Evolutionary conservation across 2,888 invertebrate species (phyloP).

Genomic region (Pterostichus niger): DNA sequence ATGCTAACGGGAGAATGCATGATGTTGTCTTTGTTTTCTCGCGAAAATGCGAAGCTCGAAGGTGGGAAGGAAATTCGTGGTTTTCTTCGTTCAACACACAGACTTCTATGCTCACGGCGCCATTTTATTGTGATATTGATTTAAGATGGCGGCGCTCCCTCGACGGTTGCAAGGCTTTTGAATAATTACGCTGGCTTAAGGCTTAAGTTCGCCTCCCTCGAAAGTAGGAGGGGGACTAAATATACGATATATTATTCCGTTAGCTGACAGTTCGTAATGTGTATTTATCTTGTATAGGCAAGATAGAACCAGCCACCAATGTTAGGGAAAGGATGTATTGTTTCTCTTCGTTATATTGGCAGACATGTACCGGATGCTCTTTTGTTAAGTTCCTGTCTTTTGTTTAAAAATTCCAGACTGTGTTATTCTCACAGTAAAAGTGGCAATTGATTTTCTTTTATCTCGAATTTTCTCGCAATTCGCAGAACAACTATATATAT

Average conservation of each 20-base stretch:
- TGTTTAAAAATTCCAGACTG: constrained; percentile 56
- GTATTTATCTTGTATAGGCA: constrained; percentile 53
- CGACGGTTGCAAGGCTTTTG: constrained; percentile 41
- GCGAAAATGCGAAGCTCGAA: constrained; percentile 17
- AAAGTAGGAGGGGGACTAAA: constrained; percentile 17
- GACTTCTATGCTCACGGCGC: constrained; percentile 33
- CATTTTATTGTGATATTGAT: constrained; percentile 65
- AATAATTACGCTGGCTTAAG: constrained; percentile 57
- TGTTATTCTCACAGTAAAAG: background rate
- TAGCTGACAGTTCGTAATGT: constrained; percentile 51
- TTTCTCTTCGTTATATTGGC: constrained; percentile 54
- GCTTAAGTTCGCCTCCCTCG: constrained; percentile 35
- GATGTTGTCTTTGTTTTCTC: constrained; percentile 36
- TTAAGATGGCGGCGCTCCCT: constrained; percentile 58
- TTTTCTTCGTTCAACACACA: constrained; percentile 49
- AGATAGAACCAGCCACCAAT: constrained; percentile 4
- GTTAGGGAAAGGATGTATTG: constrained; percentile 27
- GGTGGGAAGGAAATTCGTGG: constrained; percentile 45
- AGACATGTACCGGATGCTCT: constrained; percentile 55
- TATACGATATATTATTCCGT: constrained; percentile 55
- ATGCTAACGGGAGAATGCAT: background rate
- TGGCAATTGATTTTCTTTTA: constrained; percentile 52
- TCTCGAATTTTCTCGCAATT: background rate
- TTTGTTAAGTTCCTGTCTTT: constrained; percentile 50
- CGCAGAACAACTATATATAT: too few relatives aligned